Conservation (phyloP, 2,888 invertebrate species). For the Eumacrocentrus americanus region DNA sequence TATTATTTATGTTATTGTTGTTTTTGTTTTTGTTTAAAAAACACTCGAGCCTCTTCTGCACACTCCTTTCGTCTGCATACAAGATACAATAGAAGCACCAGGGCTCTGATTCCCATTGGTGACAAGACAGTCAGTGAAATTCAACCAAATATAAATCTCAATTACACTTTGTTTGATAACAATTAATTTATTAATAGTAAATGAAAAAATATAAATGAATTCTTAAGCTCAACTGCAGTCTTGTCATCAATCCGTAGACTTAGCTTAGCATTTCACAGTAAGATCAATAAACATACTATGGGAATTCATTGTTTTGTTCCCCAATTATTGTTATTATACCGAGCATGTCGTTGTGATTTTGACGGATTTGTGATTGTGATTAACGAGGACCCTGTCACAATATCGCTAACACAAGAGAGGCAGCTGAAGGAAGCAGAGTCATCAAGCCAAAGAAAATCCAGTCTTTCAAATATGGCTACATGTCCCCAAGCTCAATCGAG, state of each 20-base stretch:
- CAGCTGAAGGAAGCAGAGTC: background rate
- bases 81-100: slow-evolving; percentile 50
- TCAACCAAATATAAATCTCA: background rate
- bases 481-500: too few species aligned
- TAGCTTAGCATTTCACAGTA: slow-evolving; percentile 42
- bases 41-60: slow-evolving; percentile 50
- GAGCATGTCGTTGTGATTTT: slow-evolving; percentile 17
- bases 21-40: slow-evolving; percentile 33
- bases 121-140: slow-evolving; percentile 13
- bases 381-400: background rate
- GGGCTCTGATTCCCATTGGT: slow-evolving; percentile 29
- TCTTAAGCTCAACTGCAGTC: slow-evolving; percentile 14
- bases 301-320: slow-evolving; percentile 51
- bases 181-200: background rate
- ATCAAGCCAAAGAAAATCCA: slow-evolving; percentile 1
- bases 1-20: slow-evolving; percentile 18
- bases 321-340: too few species aligned
- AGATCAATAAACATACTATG: slow-evolving; percentile 47
- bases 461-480: background rate
- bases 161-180: background rate
- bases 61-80: slow-evolving; percentile 49
- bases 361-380: slow-evolving; percentile 7
- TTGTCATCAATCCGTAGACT: slow-evolving; percentile 35
- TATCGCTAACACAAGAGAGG: background rate
- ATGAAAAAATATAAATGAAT: too few species aligned